Percentiles rank a stretch among this genome's conserved stretches.
Evolutionary conservation across 2,888 invertebrate species (phyloP).

Genomic region (Aporophyla nigra): DNA sequence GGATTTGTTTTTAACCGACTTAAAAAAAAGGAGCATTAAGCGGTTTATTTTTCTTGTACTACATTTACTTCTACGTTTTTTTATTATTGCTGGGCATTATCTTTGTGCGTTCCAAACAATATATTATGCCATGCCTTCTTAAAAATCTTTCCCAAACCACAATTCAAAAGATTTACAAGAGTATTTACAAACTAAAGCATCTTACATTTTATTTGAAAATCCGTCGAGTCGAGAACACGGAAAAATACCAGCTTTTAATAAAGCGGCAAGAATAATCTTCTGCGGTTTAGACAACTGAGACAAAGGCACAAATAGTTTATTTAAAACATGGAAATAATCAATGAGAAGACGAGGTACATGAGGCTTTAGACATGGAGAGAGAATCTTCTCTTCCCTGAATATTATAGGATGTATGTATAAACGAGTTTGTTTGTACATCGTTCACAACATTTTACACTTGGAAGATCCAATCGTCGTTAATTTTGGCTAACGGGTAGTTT

Average conservation of each 20-base stretch:
- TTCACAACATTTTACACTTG: background rate
- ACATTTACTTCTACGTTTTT: no score
- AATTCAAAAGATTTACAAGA: constrained; percentile 11
- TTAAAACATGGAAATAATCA: constrained; percentile 76
- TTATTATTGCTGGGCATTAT: background rate
- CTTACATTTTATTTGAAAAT: constrained; percentile 45
- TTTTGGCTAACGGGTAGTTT: background rate
- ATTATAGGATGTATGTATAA: constrained; percentile 6
- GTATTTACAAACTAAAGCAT: constrained; percentile 24
- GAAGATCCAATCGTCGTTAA: background rate
- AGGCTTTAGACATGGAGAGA: constrained; percentile 20
- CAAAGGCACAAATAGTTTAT: constrained; percentile 74
- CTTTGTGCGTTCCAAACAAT: background rate
- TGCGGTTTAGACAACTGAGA: constrained; percentile 67
- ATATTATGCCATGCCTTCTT: background rate
- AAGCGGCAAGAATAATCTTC: constrained; percentile 68
- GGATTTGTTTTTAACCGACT: no score
- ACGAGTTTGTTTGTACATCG: background rate
- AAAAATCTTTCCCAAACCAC: background rate
- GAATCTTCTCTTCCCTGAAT: constrained; percentile 11
- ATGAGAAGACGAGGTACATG: constrained; percentile 59
- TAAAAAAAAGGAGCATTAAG: background rate
- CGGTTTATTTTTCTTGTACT: background rate
- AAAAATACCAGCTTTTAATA: constrained; percentile 68
- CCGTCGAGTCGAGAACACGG: constrained; percentile 43